A percentile compares a stretch with the other conserved stretches of the same genome.
phyloP scores from a whole-genome alignment of 2,888 invertebrate genomes.

The Tipula confusa region DNA sequence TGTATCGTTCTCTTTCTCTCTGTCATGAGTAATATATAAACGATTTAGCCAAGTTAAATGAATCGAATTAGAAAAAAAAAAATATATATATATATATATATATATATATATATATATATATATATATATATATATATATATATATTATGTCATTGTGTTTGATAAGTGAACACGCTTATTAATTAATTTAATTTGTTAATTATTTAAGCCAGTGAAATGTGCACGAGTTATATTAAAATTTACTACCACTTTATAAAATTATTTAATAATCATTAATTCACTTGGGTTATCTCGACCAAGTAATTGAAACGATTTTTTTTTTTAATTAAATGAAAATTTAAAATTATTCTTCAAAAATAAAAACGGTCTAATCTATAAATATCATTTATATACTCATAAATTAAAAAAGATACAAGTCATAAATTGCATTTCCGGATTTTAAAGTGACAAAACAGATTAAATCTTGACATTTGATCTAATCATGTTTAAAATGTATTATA shows the following conservation, averaged over 20 bases:
- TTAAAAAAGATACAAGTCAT: neutral
- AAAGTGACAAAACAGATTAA: neutral
- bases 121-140: too few relatives aligned
- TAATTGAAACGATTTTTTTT: neutral
- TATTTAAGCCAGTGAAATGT: neutral
- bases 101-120: too few relatives aligned
- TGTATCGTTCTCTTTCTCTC: too few relatives aligned
- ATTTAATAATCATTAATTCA: neutral
- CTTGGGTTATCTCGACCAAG: neutral
- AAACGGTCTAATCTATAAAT: neutral
- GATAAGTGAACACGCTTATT: neutral
- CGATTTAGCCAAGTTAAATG: neutral
- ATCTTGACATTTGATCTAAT: neutral
- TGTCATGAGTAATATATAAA: too few relatives aligned
- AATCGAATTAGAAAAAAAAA: constrained; percentile 1
- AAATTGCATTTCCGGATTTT: constrained; percentile 20
- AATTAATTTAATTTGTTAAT: neutral
- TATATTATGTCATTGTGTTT: neutral
- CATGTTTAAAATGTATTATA: neutral
- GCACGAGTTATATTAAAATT: neutral
- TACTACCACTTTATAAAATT: neutral
- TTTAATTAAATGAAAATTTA: neutral
- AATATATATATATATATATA: too few relatives aligned
- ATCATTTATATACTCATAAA: neutral
- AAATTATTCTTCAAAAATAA: neutral